phyloP scores from a whole-genome alignment of 1,140 invertebrate species.

The Daktulosphaira vitifoliae region DNA sequence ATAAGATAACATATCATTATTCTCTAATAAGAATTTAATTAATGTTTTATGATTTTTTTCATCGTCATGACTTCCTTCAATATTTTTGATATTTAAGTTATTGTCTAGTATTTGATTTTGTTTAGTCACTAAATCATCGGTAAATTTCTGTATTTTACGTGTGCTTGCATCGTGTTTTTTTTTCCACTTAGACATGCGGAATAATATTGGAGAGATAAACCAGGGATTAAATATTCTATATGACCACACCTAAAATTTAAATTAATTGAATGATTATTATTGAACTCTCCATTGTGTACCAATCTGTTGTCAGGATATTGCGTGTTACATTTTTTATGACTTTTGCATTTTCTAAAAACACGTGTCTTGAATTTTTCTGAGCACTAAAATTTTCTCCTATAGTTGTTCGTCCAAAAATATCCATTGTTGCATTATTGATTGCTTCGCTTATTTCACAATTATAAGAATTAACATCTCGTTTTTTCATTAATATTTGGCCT shows the following conservation, averaged over 20 bases:
- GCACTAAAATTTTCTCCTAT: conserved; percentile 6
- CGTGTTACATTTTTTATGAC: no score
- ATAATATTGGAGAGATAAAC: background rate
- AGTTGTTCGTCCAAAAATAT: conserved; percentile 18
- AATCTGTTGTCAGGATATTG: background rate
- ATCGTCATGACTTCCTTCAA: no score
- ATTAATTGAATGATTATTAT: background rate
- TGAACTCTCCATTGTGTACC: background rate
- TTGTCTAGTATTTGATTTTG: no score
- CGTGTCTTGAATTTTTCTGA: background rate
- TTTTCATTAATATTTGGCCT: background rate
- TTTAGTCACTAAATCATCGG: no score
- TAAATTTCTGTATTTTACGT: no score
- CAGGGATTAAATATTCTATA: background rate
- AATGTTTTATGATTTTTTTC: no score
- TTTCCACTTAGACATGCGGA: background rate
- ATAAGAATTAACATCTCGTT: background rate
- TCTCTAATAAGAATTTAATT: no score
- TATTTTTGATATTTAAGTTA: no score
- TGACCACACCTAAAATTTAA: background rate
- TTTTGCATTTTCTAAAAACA: conserved; percentile 1
- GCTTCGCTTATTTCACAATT: background rate
- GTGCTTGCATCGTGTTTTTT: no score
- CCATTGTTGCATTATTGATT: conserved; percentile 9
- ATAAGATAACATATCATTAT: no score